Conservation (phyloP, 92 coral and sea anemone species). For the Bergia sp. region DNA sequence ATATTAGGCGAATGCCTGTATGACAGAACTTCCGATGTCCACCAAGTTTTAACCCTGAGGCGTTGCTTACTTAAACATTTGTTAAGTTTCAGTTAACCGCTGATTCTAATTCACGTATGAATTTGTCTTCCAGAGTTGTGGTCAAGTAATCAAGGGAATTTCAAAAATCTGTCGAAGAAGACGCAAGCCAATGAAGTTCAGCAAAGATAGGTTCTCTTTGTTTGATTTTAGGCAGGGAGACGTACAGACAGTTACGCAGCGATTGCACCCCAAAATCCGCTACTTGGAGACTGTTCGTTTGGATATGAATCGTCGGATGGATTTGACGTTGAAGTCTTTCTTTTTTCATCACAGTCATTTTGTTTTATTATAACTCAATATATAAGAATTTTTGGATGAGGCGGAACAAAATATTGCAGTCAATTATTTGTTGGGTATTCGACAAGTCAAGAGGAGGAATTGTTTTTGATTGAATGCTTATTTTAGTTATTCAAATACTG, state of each 20-base stretch:
- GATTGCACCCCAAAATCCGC: not conserved
- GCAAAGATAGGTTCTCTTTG: not conserved
- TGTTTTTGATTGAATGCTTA: not conserved
- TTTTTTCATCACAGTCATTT: too few species aligned
- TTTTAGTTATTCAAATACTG: not conserved
- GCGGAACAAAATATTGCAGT: not conserved
- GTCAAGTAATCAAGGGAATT: not conserved
- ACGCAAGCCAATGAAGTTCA: not conserved
- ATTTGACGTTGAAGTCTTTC: too few species aligned
- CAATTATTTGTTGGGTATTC: not conserved
- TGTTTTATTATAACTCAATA: too few species aligned
- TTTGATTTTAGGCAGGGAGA: not conserved
- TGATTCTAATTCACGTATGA: not conserved
- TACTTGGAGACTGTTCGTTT: not conserved
- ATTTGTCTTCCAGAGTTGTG: slow-evolving; percentile 9
- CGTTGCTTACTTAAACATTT: not conserved
- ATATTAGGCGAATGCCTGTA: too few species aligned
- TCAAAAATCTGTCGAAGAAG: not conserved
- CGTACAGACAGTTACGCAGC: not conserved
- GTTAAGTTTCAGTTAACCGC: not conserved
- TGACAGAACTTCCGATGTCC: too few species aligned
- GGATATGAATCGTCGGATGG: too few species aligned
- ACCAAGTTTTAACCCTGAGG: not conserved
- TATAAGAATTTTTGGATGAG: too few species aligned
- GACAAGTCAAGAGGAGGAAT: not conserved